A percentile compares a stretch with the other conserved stretches of the same genome.
Evolutionary conservation across 2,113 vertebrate species (phyloP).

Genomic region (Abramis brama): DNA sequence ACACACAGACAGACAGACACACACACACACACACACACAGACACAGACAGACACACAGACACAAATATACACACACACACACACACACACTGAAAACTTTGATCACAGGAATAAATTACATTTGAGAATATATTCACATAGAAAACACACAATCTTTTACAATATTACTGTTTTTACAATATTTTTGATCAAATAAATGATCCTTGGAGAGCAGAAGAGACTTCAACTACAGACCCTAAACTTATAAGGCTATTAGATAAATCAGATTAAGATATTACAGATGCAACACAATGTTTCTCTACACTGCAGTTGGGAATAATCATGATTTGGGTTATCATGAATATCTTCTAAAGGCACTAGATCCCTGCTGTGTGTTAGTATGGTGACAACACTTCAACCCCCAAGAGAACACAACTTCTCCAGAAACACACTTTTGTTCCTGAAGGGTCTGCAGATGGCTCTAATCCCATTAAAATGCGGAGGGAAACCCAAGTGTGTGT

Average conservation of each 20-base stretch:
- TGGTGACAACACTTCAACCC: constrained; percentile 40
- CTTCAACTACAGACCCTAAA: neutral
- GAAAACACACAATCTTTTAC: neutral
- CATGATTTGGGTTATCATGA: neutral
- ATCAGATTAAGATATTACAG: neutral
- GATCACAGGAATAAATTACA: neutral
- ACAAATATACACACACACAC: too few relatives aligned
- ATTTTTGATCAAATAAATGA: neutral
- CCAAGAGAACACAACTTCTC: constrained; percentile 36
- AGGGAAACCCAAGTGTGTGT: constrained; percentile 64
- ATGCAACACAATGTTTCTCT: neutral
- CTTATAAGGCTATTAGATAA: neutral
- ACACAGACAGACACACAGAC: too few relatives aligned
- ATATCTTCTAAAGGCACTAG: neutral
- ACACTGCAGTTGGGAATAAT: neutral
- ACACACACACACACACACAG: neutral
- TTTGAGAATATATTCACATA: neutral
- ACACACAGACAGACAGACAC: neutral
- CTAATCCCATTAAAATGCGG: constrained; percentile 79
- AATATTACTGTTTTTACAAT: neutral
- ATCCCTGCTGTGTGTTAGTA: constrained; percentile 2
- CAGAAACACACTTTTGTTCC: constrained; percentile 74
- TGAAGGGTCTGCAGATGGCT: constrained; percentile 81
- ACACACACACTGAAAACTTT: too few relatives aligned
- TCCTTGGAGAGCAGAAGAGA: neutral